phyloP scores from a whole-genome alignment of 2,797 vertebrate species.

The Squalus acanthias region DNA sequence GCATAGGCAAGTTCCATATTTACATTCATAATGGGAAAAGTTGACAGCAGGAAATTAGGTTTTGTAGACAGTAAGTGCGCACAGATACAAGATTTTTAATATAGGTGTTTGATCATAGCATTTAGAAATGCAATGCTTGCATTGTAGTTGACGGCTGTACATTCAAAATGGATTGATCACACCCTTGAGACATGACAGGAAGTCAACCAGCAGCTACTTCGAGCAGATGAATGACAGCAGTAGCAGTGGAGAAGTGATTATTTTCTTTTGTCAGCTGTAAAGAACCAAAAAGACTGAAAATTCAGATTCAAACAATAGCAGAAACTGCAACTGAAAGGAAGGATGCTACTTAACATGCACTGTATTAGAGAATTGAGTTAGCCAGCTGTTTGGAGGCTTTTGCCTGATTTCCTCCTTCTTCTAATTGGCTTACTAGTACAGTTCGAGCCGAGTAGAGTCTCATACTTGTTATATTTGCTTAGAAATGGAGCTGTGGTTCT shows the following conservation, averaged over 20 bases:
- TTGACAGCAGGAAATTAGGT: neutral
- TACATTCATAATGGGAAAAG: neutral
- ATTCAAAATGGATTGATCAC: neutral
- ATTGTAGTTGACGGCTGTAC: neutral
- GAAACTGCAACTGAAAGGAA: neutral
- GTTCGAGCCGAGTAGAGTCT: neutral
- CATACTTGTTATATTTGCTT: neutral
- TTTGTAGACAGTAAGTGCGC: neutral
- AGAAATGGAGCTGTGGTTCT: neutral
- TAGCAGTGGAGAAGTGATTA: neutral
- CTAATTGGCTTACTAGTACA: neutral
- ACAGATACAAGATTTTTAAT: neutral
- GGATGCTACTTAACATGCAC: neutral
- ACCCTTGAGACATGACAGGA: neutral
- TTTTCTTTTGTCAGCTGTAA: neutral
- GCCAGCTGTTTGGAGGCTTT: neutral
- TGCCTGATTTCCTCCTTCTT: neutral
- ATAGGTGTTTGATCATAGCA: neutral
- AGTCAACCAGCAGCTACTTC: neutral
- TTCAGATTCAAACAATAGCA: neutral
- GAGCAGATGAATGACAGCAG: neutral
- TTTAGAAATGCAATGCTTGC: neutral
- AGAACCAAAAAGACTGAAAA: too few relatives aligned
- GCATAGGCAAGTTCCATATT: neutral
- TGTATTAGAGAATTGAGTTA: neutral